A percentile compares a stretch with the other conserved stretches of the same genome.
Conservation (phyloP, 2,888 invertebrate species). For the Drosophila quinaria region DNA sequence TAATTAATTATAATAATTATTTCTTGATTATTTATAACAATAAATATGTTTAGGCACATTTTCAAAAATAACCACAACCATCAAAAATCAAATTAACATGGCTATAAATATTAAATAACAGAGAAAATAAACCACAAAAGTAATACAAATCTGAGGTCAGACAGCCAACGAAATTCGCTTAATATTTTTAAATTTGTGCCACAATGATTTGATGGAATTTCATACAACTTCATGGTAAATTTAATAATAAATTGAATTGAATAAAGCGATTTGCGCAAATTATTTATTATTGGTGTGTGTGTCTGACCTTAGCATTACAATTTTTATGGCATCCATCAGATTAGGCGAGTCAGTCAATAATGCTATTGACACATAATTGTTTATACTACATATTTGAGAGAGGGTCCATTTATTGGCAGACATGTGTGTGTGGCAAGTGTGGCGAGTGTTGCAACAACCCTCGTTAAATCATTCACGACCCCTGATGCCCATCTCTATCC, state of each 20-base stretch:
- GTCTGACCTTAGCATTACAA: conserved; percentile 45
- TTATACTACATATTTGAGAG: neutral
- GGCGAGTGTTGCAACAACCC: conserved; percentile 30
- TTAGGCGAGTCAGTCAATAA: conserved; percentile 16
- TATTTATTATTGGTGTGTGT: conserved; percentile 25
- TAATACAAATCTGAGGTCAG: conserved; percentile 58
- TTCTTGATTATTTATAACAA: neutral
- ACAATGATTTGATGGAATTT: conserved; percentile 56
- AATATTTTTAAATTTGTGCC: conserved; percentile 35
- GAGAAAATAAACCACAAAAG: conserved; percentile 22
- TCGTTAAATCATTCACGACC: conserved; percentile 19
- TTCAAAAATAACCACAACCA: conserved; percentile 12
- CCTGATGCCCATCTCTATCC: conserved; percentile 17
- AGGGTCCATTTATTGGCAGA: neutral
- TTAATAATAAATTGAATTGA: conserved; percentile 39
- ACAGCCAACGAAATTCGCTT: conserved; percentile 27
- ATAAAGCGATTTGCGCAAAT: conserved; percentile 30
- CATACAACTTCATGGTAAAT: conserved; percentile 46
- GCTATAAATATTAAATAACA: conserved; percentile 25
- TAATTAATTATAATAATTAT: neutral
- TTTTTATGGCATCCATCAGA: conserved; percentile 35
- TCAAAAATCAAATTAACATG: conserved; percentile 23
- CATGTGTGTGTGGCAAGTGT: conserved; percentile 16
- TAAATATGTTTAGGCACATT: conserved; percentile 11
- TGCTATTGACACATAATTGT: conserved; percentile 22